Evolutionary conservation across 1,140 invertebrate species (phyloP), one percentile per base, ranked within the genome.

Genomic region (Pseudomyrmex flavicornis): DNA sequence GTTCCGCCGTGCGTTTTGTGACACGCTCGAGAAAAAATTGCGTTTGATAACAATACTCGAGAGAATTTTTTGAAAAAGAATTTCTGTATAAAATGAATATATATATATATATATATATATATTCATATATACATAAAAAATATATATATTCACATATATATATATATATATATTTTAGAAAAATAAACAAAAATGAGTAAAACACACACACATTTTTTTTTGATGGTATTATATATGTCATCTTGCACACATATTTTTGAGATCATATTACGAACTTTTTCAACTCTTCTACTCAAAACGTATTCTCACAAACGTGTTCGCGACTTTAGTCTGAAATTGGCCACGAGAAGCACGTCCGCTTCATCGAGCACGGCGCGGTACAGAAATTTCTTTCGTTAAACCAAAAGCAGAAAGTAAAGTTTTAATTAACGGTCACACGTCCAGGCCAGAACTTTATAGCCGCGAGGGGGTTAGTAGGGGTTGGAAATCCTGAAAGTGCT

Each of bases 401-500:
- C 89, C 87, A 88, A 91, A 77, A 90, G 80, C 82, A 86, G 84
- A 80, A 89, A 92, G 91, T 91, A 90, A 91, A 92, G 91, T 92
- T 92, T 92, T 92, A 92, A 92, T 92, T 92, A 92, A 92, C 92
- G 92, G 92, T 90, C 90, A 91, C 90, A 91, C 90, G 90, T 91
- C 87, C 88, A 84, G 85, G 86, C 84, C 88, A 91, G 89, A 92
- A 91, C 87, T 92, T 92, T 92, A 92, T 91, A 87, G 88, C 89
- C 89, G 85, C 86, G 80, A 91, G 86, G 50, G 59, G 61, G 65
- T 56, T 70, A 62, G 83, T 89, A 86, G 90, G 85, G 35, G 35
- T 7, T 90, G 86, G 89, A 77, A 92, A 91, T 90, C 84, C 91
- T 90, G 88, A 91, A 92, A 92, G 90, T 89, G 85, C 76, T 82